Evolutionary conservation across 2,888 invertebrate species (phyloP), one percentile per base, ranked within the genome.

Genomic region (Marasmarcha lunaedactyla): DNA sequence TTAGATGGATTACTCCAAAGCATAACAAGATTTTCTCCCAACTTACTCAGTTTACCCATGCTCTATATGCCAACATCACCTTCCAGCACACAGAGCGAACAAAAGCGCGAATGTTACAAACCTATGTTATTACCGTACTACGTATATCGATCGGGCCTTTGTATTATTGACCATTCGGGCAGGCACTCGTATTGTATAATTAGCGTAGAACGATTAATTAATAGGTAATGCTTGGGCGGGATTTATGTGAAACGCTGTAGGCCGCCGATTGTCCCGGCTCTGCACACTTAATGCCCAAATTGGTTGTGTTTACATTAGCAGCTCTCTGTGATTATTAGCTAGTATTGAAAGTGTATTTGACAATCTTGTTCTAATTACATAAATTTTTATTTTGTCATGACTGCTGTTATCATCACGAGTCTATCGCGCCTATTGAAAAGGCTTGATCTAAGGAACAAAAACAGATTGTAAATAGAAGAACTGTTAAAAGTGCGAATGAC

Each of bases 121-220:
- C 57, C 54, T 50, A 52, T 49, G 55, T 53, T 52, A 46, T 42
- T 47, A 39, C 20, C 20, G 20, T 20, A 20, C 20, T 20, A 20
- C 20, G 7, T 20, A 20, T 20, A 20, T 20, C 20, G 20, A 20
- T 30, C 3, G 30, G 27, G 47, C 62, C 67, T 67, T 73, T 76
- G 74, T 77, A 63, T 48, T 54, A 59, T 54, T 62, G 67, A 63
- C 66, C 63, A 62, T 54, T 54, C 59, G 51, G 65, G 66, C 64
- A 57, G 55, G 70, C 62, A 69, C 66, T 71, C 66, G 63, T 71
- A 66, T 66, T 57, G 61, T 67, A 63, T 74, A 77, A 77, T 78
- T 78, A 74, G 74, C 74, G 64, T 67, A 57, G 55, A 68, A 54
- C 74, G 61, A 74, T 78, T 76, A 78, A 79, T 79, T 77, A 77